Evolutionary conservation across 1,140 invertebrate species (phyloP), one percentile per base, ranked within the genome.

Genomic region (Dendrolimus punctatus): DNA sequence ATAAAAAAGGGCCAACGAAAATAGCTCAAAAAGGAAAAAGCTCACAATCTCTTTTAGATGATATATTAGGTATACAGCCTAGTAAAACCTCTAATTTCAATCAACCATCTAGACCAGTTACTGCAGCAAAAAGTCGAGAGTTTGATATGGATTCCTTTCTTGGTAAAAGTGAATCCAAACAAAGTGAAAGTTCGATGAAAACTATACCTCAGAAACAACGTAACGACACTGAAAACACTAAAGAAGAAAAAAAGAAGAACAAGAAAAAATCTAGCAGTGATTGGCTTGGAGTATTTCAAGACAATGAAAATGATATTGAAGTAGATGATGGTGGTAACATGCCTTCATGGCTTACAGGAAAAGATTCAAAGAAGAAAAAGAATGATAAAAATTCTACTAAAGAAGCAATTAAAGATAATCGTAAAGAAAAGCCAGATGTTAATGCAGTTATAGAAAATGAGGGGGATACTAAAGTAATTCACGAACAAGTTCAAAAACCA

Each of bases 261-360:
- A 75, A 71, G 49, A 83, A 82, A 66, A 80, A 79, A 54, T 57
- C 73, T 5, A 72, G 53, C 57, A 79, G 76, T 39, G 84, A 87
- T 61, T 88, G 85, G 84, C 71, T 88, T 3, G 85, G 86, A 36
- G 69, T 86, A 47, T 80, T 82, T 66, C 68, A 87, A 60, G 71
- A 72, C 40, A 73, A 76, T 50, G 66, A 77, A 9, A 62, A 69
- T 4, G 57, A 63, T 6, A 23, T 23, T 23, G 49, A 60, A n/a
- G 66, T 68, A 9, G 69, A 76, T 46, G 74, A 73, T 52, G 60
- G 64, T 6, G 42, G 64, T 53, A 64, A 69, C 37, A 80, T 84
- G 68, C 81, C 83, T 4, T 66, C 80, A 5, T 86, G 83, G 83
- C 65, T 86, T 49, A 66, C 64, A 40, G 80, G 81, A 7, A 61